A percentile compares a stretch with the other conserved stretches of the same genome.
These are phyloP conservation scores for Gymnocheta viridis DNA, from an alignment of 2,888 invertebrate species.

Conservation along the genomic window DNA sequence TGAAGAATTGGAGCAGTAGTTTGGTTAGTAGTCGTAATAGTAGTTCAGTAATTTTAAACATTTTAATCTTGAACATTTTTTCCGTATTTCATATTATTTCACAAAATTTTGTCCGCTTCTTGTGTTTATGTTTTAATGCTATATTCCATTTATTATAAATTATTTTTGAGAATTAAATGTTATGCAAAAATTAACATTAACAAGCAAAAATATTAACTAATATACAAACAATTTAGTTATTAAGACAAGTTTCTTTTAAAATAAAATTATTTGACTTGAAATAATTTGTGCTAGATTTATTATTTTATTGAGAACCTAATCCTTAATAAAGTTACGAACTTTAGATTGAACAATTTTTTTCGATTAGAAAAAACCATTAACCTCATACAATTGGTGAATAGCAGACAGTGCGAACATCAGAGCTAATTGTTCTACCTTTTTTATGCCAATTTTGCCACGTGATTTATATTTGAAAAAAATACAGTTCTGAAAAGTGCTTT, in stretches of 20 bases:
- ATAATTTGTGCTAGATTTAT: background rate
- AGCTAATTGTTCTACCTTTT: no score
- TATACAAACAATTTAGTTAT: conserved; percentile 63
- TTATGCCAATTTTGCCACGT: no score
- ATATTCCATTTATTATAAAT: conserved; percentile 19
- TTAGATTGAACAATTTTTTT: no score
- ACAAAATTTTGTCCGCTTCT: conserved; percentile 17
- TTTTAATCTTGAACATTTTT: conserved; percentile 44
- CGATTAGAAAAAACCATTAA: no score
- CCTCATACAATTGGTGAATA: no score
- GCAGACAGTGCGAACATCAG: no score
- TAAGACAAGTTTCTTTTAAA: conserved; percentile 60
- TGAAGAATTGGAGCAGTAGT: conserved; percentile 78
- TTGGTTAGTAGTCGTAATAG: conserved; percentile 30
- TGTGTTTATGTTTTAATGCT: conserved; percentile 39
- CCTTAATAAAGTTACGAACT: background rate
- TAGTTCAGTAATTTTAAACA: conserved; percentile 58
- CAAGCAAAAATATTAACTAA: conserved; percentile 20
- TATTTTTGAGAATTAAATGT: conserved; percentile 36
- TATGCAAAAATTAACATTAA: background rate
- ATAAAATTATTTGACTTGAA: conserved; percentile 70
- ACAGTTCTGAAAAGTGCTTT: no score
- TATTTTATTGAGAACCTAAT: background rate
- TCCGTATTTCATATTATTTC: conserved; percentile 26
- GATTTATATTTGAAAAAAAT: no score